Base-by-base conservation (phyloP, 2,797 vertebrate species). In the Epinephelus coioides region DNA sequence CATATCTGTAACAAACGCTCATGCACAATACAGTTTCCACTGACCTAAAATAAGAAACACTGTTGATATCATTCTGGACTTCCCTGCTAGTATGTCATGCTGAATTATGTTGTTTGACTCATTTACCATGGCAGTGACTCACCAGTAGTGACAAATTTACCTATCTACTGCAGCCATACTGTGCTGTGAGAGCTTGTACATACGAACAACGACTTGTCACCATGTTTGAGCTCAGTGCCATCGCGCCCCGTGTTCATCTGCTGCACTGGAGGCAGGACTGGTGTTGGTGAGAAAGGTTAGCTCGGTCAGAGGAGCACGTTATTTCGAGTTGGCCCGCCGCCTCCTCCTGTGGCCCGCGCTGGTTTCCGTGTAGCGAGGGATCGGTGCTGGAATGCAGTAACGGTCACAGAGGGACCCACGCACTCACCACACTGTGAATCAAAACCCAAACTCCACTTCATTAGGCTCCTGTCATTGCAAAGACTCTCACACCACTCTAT, bases 401-500 rank as follows among this genome's bases (percentile, higher is more conserved):
- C 83, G 79, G 92, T 90, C 92, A 90, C 82, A 77, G 76, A 90
- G 86, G 87, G 92, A 93, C 92, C 89, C 92, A 88, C 82, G 83
- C 86, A 46, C 82, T 91, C 89, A 92, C 93, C 91, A n/a, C 93
- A 94, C 88, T 82, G 88, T 91, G 93, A 95, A 93, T 94, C 93
- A 93, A 92, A 94, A 92, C 85, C 89, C 77, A 92, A 92, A 91
- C 91, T 89, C 86, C 86, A 85, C 90, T 94, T 95, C 93, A 95
- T 95, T 94, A 94, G 92, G 71, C 87, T 91, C 90, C 90, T 93
- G 93, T 93, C 93, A 93, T 94, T 92, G 92, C 91, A 90, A 67
- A 94, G 89, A 87, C 93, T 94, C 92, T 94, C 93, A 93, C 92
- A 92, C 90, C 91, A 91, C 90, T 92, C 95, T 95, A 95, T 95